phyloP scores from a whole-genome alignment of 1,140 invertebrate species.

The Phocides pigmalion region DNA sequence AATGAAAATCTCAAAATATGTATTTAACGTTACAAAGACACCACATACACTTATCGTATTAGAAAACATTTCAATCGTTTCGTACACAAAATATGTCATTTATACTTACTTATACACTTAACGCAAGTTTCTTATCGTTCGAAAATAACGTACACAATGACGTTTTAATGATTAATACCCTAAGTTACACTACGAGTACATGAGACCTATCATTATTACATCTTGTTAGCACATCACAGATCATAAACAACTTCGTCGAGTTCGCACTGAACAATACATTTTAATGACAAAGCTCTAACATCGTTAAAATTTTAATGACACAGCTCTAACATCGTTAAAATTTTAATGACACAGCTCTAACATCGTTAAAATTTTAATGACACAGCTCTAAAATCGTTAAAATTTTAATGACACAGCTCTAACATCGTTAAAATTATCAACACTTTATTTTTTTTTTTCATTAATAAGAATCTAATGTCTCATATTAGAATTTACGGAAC shows the following conservation, averaged over 20 bases:
- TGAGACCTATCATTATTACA: constrained; percentile 42
- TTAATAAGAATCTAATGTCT: constrained; percentile 2
- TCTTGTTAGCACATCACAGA: constrained; percentile 77
- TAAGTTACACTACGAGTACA: constrained; percentile 37
- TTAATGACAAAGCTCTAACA: neutral
- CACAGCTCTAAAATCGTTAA: neutral
- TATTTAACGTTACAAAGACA: constrained; percentile 56
- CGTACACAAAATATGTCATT: constrained; percentile 81
- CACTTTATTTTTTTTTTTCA: neutral
- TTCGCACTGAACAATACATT: constrained; percentile 47
- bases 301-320: constrained; percentile 1
- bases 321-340: neutral
- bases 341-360: constrained; percentile 1
- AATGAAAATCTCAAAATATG: constrained; percentile 70
- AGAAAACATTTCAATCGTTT: constrained; percentile 50
- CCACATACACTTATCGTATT: constrained; percentile 51
- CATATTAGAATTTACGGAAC: constrained; percentile 18
- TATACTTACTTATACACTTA: constrained; percentile 47
- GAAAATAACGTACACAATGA: constrained; percentile 25
- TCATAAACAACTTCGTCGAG: constrained; percentile 58
- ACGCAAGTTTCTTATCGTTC: constrained; percentile 16
- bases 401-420: constrained; percentile 1
- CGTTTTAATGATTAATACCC: constrained; percentile 12
- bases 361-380: constrained; percentile 17
- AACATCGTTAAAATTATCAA: constrained; percentile 1